Evolutionary conservation across 1,140 invertebrate species (phyloP).

Genomic region (Nasonia vitripennis): DNA sequence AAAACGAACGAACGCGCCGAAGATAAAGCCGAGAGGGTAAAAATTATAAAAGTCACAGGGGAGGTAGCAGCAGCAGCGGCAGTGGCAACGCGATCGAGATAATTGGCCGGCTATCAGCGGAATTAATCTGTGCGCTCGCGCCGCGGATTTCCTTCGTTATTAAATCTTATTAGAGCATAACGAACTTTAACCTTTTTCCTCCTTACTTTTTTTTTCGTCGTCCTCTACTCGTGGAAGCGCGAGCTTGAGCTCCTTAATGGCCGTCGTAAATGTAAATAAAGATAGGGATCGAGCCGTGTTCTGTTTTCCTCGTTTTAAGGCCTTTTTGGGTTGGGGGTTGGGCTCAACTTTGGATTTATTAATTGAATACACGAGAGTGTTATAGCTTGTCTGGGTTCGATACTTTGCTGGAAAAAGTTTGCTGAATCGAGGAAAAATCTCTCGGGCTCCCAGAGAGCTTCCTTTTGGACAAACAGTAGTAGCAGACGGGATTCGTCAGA

Average conservation of each 20-base stretch:
- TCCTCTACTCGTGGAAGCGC: neutral
- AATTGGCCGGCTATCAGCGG: slow-evolving; percentile 33
- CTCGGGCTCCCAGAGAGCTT: neutral
- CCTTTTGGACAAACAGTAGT: neutral
- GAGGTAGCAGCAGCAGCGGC: neutral
- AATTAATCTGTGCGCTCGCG: slow-evolving; percentile 18
- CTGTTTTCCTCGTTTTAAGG: neutral
- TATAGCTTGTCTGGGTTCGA: too few relatives aligned
- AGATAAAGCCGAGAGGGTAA: slow-evolving; percentile 3
- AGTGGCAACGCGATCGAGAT: slow-evolving; percentile 12
- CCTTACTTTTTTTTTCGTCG: neutral
- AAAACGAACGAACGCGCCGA: neutral
- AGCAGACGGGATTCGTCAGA: slow-evolving; percentile 2
- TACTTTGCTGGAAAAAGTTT: neutral
- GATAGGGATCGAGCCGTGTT: neutral
- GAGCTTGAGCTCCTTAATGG: neutral
- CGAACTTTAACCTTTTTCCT: slow-evolving; percentile 6
- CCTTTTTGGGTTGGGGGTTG: neutral
- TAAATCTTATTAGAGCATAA: slow-evolving; percentile 39
- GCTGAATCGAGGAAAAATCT: neutral
- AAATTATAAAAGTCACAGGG: slow-evolving; percentile 20
- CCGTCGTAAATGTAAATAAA: slow-evolving; percentile 8
- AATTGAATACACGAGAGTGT: neutral
- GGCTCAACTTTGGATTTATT: neutral
- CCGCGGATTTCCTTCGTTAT: slow-evolving; percentile 19